Evolutionary conservation across 2,113 vertebrate species (phyloP).

Genomic region (Sinocyclocheilus anophthalmus): DNA sequence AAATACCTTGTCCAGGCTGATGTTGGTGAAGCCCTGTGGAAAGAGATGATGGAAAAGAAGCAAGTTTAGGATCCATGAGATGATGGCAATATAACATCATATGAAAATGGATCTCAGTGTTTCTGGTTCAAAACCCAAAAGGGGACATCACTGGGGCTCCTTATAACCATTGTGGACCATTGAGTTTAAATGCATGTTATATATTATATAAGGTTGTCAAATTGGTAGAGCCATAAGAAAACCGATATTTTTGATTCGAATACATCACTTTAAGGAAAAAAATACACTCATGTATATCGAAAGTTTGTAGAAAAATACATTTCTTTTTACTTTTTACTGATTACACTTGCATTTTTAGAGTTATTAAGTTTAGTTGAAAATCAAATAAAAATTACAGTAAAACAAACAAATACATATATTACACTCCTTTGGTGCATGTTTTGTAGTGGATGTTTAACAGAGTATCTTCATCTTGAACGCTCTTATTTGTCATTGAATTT

Average conservation of each 20-base stretch:
- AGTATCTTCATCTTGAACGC: not conserved
- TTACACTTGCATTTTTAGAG: not conserved
- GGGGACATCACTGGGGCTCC: not conserved
- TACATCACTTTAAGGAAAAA: too few relatives aligned
- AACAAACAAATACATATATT: too few relatives aligned
- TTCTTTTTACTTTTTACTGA: not conserved
- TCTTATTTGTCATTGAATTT: not conserved
- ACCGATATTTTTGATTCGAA: not conserved
- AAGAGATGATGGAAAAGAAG: conserved; percentile 49
- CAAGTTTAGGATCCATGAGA: not conserved
- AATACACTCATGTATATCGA: too few relatives aligned
- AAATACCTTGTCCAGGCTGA: conserved; percentile 94
- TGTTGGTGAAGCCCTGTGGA: conserved; percentile 92
- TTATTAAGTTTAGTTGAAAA: too few relatives aligned
- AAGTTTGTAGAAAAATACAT: too few relatives aligned
- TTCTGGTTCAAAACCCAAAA: not conserved
- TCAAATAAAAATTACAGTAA: too few relatives aligned
- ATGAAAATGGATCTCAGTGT: not conserved
- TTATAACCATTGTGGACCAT: not conserved
- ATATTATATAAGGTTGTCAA: not conserved
- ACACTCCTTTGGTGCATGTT: not conserved
- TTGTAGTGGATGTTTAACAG: not conserved
- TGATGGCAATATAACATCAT: not conserved
- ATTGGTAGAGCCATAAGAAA: not conserved
- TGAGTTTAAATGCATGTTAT: not conserved